These are phyloP conservation scores for Sitophilus oryzae DNA, from an alignment of 1,140 invertebrate species.

Conservation along the genomic window DNA sequence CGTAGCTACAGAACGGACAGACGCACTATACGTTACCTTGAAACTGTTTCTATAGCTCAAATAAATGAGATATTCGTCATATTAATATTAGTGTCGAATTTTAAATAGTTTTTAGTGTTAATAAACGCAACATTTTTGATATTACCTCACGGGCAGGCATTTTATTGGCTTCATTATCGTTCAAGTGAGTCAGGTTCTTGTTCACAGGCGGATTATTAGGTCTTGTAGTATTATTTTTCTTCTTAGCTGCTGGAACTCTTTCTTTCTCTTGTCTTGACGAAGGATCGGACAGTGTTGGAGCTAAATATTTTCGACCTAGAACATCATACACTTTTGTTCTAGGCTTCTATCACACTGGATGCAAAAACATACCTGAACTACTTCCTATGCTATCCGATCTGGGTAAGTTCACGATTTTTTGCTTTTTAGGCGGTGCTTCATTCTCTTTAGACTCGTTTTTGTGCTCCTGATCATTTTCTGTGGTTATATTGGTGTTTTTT, in stretches of 20 bases:
- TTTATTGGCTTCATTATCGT: conserved; percentile 35
- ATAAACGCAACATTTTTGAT: too few relatives aligned
- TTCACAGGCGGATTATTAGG: conserved; percentile 50
- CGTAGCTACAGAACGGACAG: too few relatives aligned
- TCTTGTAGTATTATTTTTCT: conserved; percentile 51
- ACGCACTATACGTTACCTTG: too few relatives aligned
- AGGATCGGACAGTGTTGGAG: conserved; percentile 82
- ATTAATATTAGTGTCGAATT: too few relatives aligned
- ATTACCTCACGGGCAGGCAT: conserved; percentile 40
- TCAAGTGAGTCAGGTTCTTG: conserved; percentile 39
- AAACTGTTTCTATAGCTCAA: too few relatives aligned
- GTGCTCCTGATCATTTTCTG: conserved; percentile 39
- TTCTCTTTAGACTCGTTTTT: conserved; percentile 50
- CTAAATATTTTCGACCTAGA: conserved; percentile 73
- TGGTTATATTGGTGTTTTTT: conserved; percentile 43
- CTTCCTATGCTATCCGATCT: conserved; percentile 77
- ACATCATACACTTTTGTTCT: neutral
- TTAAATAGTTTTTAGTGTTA: too few relatives aligned
- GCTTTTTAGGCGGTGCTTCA: conserved; percentile 40
- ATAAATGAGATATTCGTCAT: too few relatives aligned
- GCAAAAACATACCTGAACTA: conserved; percentile 44
- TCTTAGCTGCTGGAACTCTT: conserved; percentile 57
- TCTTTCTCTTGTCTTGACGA: conserved; percentile 71
- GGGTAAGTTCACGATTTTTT: conserved; percentile 52
- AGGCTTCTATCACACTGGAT: neutral